Evolutionary conservation across 53 echinoderm and acorn worm genomes (phyloP).

Genomic region (Zoroaster sp.): DNA sequence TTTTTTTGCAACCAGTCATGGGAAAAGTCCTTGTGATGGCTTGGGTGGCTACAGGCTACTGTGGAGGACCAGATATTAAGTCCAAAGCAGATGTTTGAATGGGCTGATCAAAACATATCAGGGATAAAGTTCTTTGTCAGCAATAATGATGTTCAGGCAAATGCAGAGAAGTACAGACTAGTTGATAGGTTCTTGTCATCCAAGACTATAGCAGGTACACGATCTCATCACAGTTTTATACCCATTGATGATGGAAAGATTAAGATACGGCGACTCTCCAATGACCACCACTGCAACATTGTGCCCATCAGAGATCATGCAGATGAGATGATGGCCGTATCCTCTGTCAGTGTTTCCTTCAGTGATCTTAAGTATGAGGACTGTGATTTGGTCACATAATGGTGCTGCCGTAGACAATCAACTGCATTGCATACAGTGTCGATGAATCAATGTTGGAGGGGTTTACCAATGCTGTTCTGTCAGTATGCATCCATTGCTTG

Average conservation of each 20-base stretch:
- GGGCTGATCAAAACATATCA: not conserved
- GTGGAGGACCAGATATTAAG: slow-evolving; percentile 17
- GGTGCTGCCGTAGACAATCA: too few species aligned
- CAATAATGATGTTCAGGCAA: not conserved
- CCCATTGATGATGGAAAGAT: not conserved
- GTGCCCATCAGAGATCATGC: too few species aligned
- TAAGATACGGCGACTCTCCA: not conserved
- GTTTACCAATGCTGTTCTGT: not conserved
- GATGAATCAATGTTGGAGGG: too few species aligned
- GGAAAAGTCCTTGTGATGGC: slow-evolving; percentile 54
- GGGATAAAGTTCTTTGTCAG: slow-evolving; percentile 46
- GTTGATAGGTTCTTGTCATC: not conserved
- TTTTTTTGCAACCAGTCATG: slow-evolving; percentile 66
- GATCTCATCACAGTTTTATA: slow-evolving; percentile 33
- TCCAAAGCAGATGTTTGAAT: slow-evolving; percentile 37
- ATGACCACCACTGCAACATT: too few species aligned
- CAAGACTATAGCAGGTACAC: slow-evolving; percentile 39
- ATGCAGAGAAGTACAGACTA: not conserved
- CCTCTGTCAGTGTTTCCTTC: too few species aligned
- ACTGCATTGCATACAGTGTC: too few species aligned
- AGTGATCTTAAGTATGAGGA: too few species aligned
- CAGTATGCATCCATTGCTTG: too few species aligned
- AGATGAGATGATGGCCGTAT: too few species aligned
- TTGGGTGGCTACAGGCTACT: slow-evolving; percentile 43
- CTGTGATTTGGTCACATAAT: too few species aligned